Evolutionary conservation across 2,888 invertebrate species (phyloP), one percentile per base, ranked within the genome.

Genomic region (Scelioninae gen. 2): DNA sequence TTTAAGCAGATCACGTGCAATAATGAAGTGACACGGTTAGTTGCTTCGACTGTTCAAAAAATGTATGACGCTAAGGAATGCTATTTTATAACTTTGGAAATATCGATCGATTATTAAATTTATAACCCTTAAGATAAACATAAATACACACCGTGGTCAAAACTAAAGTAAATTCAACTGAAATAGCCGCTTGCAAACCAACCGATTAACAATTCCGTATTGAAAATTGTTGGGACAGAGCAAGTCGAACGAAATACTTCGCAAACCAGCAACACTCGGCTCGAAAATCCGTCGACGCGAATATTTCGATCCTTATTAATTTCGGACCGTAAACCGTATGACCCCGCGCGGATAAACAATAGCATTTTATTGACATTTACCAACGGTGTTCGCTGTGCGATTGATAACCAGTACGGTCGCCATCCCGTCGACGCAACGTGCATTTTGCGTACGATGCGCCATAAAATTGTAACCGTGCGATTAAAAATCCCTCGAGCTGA

Each of bases 1-100:
- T 58, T 60, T 37, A 43, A 48, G 11, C 2, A 57, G 65, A 48
- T 65, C 65, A 65, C 55, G 57, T 65, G 57, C 22, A 37, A 46
- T 15, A n/a, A 37, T 33, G 37, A 53, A 25, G 25, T 35, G 35
- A 52, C 35, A 19, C 9, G 19, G 6, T 33, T 15, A 18, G 10
- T 33, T 31, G 16, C 16, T 31, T 16, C 10, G 3, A 4, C n/a
- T n/a, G n/a, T n/a, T n/a, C n/a, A n/a, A n/a, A n/a, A n/a, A n/a
- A n/a, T n/a, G n/a, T n/a, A n/a, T n/a, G n/a, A 31, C 11, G 6
- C 19, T 16, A n/a, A 48, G 33, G 10, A 11, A 2, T 7, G 33
- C 16, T 48, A 3, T 48, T 33, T 16, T 33, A 15, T 16, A 15
- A 19, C 19, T 52, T 52, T 3, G 1, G 3, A 35, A 15, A 18